phyloP scores from a whole-genome alignment of 2,888 invertebrate genomes.

The Cephus pulcher region DNA sequence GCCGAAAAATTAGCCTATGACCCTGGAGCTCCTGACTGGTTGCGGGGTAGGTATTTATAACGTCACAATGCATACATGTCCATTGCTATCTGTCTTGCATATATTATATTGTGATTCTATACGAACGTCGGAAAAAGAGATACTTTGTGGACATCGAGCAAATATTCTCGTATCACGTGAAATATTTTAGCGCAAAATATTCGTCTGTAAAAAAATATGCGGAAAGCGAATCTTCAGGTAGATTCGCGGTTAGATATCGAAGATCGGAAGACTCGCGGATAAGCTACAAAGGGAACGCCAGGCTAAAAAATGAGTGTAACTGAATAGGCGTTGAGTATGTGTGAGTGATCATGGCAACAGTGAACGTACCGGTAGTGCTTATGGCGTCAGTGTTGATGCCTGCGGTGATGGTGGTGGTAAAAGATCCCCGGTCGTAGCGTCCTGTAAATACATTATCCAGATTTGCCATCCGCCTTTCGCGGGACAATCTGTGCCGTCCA shows the following conservation, averaged over 20 bases:
- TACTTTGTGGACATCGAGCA: background rate
- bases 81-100: background rate
- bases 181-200: background rate
- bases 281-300: background rate
- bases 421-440: conserved; percentile 22
- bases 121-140: background rate
- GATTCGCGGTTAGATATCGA: background rate
- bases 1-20: too few species aligned
- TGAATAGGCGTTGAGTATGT: background rate
- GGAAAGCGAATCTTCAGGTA: background rate
- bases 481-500: conserved; percentile 40
- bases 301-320: background rate
- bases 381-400: background rate
- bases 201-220: background rate
- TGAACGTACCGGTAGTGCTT: background rate
- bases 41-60: too few species aligned
- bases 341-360: background rate
- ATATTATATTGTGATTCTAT: background rate
- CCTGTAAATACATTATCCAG: conserved; percentile 54
- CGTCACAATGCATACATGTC: background rate
- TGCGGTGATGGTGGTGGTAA: background rate
- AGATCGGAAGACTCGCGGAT: background rate
- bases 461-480: conserved; percentile 41
- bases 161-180: background rate
- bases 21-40: too few species aligned